Percentiles rank a stretch among this genome's conserved stretches.
Evolutionary conservation across 2,113 vertebrate species (phyloP).

Genomic region (Ciconia maguari): DNA sequence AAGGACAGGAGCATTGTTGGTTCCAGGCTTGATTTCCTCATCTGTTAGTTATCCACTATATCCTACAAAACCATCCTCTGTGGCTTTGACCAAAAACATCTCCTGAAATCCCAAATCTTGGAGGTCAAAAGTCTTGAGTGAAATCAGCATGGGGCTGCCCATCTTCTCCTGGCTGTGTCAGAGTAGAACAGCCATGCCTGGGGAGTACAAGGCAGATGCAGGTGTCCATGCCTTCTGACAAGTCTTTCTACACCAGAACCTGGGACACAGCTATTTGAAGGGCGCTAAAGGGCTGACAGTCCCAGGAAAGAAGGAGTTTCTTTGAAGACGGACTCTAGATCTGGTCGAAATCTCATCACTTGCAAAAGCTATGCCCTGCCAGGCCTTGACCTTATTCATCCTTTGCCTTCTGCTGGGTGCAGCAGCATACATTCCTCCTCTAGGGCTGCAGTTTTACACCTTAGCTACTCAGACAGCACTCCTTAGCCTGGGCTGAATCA

Average conservation of each 20-base stretch:
- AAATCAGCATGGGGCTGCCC: background rate
- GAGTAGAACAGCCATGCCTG: background rate
- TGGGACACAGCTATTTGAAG: background rate
- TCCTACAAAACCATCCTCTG: background rate
- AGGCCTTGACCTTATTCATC: background rate
- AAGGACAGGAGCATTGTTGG: background rate
- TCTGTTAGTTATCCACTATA: background rate
- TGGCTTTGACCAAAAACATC: background rate
- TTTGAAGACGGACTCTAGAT: background rate
- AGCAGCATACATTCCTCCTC: background rate
- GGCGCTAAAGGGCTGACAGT: background rate
- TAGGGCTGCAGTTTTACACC: background rate
- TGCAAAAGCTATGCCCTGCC: background rate
- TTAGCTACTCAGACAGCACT: background rate
- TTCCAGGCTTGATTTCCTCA: background rate
- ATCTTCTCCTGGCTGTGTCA: background rate
- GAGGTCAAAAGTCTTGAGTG: background rate
- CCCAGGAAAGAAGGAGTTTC: background rate
- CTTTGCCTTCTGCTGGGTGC: background rate
- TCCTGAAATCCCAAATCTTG: background rate
- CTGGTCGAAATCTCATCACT: background rate
- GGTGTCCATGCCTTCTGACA: background rate
- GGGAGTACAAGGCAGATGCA: fast-evolving
- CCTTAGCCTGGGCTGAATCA: background rate
- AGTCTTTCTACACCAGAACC: too few relatives aligned